Evolutionary conservation across 2,888 invertebrate species (phyloP).

Genomic region (Colostygia pectinataria): DNA sequence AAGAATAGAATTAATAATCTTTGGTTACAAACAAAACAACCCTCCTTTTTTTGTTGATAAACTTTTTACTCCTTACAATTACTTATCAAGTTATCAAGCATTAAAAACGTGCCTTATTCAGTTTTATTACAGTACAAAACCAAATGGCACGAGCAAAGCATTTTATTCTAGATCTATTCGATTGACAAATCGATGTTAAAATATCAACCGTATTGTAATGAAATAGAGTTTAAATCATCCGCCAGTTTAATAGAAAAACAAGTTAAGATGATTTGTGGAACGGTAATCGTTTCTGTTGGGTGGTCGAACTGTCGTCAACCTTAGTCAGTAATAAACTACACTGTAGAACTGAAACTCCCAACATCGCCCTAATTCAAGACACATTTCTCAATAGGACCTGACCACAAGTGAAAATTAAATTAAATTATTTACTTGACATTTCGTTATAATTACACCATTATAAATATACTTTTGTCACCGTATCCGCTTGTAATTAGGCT

Average conservation of each 20-base stretch:
- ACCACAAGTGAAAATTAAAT: too few species aligned
- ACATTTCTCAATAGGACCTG: neutral
- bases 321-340: neutral
- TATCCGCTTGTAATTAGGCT: too few species aligned
- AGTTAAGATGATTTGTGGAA: constrained; percentile 33
- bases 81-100: too few species aligned
- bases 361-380: neutral
- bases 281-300: constrained; percentile 30
- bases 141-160: constrained; percentile 6
- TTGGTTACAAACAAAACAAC: constrained; percentile 1
- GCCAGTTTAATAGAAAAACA: constrained; percentile 13
- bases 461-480: too few species aligned
- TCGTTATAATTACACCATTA: too few species aligned
- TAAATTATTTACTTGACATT: too few species aligned
- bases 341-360: constrained; percentile 8
- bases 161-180: constrained; percentile 25
- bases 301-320: constrained; percentile 30
- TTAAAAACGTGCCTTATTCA: constrained; percentile 11
- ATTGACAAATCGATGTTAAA: constrained; percentile 12
- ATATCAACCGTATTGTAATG: constrained; percentile 21
- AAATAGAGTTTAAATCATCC: constrained; percentile 19
- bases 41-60: too few species aligned
- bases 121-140: constrained; percentile 21
- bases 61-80: too few species aligned
- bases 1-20: constrained; percentile 13